Evolutionary conservation across 2,888 invertebrate genomes (phyloP).

Genomic region (Orchesella flavescens): DNA sequence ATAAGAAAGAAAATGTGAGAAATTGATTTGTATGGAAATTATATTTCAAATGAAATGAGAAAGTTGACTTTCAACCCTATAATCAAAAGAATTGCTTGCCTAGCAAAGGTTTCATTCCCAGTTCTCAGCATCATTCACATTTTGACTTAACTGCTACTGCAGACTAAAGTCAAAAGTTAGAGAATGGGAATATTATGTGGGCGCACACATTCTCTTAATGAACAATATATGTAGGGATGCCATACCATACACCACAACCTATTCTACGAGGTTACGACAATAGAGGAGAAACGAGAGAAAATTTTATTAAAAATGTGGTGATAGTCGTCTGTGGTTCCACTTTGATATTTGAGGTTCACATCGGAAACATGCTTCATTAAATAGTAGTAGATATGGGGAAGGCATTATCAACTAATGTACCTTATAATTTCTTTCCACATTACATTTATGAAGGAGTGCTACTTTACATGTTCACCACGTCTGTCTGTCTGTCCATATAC

Average conservation of each 20-base stretch:
- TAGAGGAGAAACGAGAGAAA: neutral
- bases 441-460: neutral
- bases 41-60: neutral
- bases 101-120: too few relatives aligned
- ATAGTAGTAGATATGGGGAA: too few relatives aligned
- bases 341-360: neutral
- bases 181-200: too few relatives aligned
- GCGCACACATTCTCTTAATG: neutral
- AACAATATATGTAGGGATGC: neutral
- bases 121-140: too few relatives aligned
- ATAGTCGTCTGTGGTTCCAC: neutral
- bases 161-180: too few relatives aligned
- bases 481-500: too few relatives aligned
- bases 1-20: neutral
- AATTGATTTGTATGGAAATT: neutral
- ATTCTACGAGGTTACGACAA: neutral
- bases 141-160: too few relatives aligned
- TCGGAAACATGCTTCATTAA: slow-evolving; percentile 6
- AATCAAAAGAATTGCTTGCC: too few relatives aligned
- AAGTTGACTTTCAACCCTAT: too few relatives aligned
- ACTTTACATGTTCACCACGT: too few relatives aligned
- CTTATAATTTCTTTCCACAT: neutral
- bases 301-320: neutral
- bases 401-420: slow-evolving; percentile 1
- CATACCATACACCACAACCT: too few relatives aligned